Evolutionary conservation across 2,113 vertebrate genomes (phyloP), one percentile per base, ranked within the genome.

Genomic region (Xerus inauris): DNA sequence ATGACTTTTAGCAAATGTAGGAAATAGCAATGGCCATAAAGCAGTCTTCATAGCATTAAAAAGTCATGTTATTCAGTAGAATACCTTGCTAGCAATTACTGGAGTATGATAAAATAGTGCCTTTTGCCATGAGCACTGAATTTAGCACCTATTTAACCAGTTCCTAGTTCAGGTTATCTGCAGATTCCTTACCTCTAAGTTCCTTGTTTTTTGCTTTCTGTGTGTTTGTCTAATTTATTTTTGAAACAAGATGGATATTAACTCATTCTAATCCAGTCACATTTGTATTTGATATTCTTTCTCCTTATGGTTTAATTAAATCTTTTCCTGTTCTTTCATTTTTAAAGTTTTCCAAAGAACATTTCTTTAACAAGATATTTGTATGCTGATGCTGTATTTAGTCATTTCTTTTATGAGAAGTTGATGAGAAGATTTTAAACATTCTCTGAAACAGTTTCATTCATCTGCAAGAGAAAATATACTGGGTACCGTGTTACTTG

Each of bases 401-500:
- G 54, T 42, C 54, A 96, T 97, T 96, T 77, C 51, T 87, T 96
- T 84, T 3, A 26, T 62, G 54, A 57, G 54, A 57, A 1, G 51
- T 96, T 97, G 91, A 72, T 85, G 85, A 97, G 91, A 83, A 97
- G 93, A 83, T 95, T 98, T 94, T 40, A 95, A 97, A 97, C 89
- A 93, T 92, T 97, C 76, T 54, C 30, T 96, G 85, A 97, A 97
- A 49, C 83, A 83, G 97, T 98, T 97, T 88, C 89, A 87, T 96
- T 97, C 77, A 93, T n/a, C 35, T 79, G 97, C 86, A 92, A 97
- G 91, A 96, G 77, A 85, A 92, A 97, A 94, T 85, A 83, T 91
- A 95, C 83, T 89, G 95, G 87, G 82, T 85, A 90, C 95, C 97
- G 93, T 97, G 86, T 97, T 97, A 77, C 91, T 97, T 97, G 98